phyloP scores from a whole-genome alignment of 2,113 vertebrate genomes.

The Chionis minor region DNA sequence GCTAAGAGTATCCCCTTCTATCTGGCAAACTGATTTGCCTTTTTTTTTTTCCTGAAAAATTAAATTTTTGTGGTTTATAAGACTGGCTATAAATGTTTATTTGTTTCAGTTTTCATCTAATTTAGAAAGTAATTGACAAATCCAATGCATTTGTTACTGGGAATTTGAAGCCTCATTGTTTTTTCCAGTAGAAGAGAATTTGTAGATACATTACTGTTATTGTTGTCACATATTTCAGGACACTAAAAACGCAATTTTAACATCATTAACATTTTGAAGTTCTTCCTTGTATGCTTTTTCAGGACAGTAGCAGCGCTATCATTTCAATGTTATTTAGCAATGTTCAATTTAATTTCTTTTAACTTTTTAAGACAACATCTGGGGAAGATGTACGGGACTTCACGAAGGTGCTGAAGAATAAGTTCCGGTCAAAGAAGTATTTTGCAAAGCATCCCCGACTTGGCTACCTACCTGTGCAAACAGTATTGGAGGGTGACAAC shows the following conservation, averaged over 20 bases:
- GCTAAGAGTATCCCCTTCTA: neutral
- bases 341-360: conserved; percentile 1
- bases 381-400: conserved; percentile 98
- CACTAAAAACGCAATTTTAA: neutral
- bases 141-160: neutral
- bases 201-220: neutral
- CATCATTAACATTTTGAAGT: neutral
- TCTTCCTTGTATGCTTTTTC: neutral
- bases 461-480: conserved; percentile 97
- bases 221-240: neutral
- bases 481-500: conserved; percentile 95
- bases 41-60: neutral
- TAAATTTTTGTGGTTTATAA: neutral
- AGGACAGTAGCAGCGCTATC: neutral
- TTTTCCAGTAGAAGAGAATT: neutral
- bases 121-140: neutral
- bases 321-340: neutral
- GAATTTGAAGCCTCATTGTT: neutral
- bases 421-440: conserved; percentile 98
- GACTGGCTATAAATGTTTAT: neutral
- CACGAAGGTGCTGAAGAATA: conserved; percentile 98
- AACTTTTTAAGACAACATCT: conserved; percentile 87
- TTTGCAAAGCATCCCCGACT: conserved; percentile 96
- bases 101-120: neutral
- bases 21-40: neutral